Base-by-base conservation (phyloP, 2,888 invertebrate genomes). In the Chrysomela aeneicollis region DNA sequence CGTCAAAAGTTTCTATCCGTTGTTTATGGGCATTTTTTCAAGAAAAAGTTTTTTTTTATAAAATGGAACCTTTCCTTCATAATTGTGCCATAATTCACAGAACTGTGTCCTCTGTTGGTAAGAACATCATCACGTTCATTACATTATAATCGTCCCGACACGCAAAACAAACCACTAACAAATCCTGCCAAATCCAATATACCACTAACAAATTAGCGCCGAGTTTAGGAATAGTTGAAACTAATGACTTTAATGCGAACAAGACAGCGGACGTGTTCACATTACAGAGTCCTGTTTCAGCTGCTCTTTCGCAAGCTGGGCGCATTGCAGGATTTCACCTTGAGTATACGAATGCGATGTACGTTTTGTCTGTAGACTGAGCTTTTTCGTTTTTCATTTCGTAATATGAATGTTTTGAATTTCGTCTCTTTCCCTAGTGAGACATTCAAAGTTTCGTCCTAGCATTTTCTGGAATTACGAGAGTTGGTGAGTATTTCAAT, bases 211-310 rank as follows among this genome's bases (percentile, higher is more conserved):
- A 67, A 67, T 67, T 67, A 67, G 67, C 67, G 35, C 59, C 32
- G 57, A 58, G 66, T 59, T 66, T 62, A 64, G 63, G 62, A 66
- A 69, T 69, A 69, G 69, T 69, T 69, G 64, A 67, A 67, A 67
- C 67, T 69, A 69, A 69, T 69, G 67, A 61, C 62, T 67, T 61
- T 65, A 67, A 69, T 69, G 59, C 61, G 47, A 55, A 61, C 59
- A 64, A 60, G 63, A 61, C 67, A 63, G 54, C 53, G 61, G 59
- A 69, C 69, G 69, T 69, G 69, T 61, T 62, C 51, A 57, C 63
- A 58, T 67, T 69, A 61, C 69, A 22, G 67, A 69, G 62, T 55
- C 52, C 60, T 30, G 49, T 57, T 60, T 46, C 35, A 37, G 62
- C 19, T 57, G 57, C 53, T 58, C 12, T 35, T 49, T 12, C 42